Evolutionary conservation across 2,797 vertebrate species (phyloP).

Genomic region (Hoplostethus mediterraneus): DNA sequence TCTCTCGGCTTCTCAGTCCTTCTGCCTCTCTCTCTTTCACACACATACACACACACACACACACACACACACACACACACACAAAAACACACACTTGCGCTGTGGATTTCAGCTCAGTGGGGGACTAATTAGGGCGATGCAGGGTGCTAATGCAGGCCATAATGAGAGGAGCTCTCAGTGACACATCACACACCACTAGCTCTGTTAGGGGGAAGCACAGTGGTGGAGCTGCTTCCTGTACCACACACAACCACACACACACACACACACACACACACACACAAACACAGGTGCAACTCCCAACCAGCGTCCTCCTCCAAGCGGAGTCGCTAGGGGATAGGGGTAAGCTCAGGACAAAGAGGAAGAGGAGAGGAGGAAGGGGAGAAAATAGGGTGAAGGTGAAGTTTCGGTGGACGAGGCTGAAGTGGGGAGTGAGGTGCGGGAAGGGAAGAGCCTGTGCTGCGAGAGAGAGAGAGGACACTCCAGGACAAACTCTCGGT

Average conservation of each 20-base stretch:
- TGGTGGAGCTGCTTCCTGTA: conserved; percentile 50
- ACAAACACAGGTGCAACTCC: conserved; percentile 55
- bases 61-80: conserved; percentile 40
- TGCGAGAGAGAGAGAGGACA: conserved; percentile 29
- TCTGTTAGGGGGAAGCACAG: conserved; percentile 42
- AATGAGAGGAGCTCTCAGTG: conserved; percentile 79
- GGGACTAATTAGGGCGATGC: conserved; percentile 84
- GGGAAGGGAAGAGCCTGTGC: conserved; percentile 11
- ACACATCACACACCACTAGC: conserved; percentile 69
- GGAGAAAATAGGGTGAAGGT: background rate
- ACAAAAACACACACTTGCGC: conserved; percentile 42
- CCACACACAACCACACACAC: conserved; percentile 41
- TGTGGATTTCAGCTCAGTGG: conserved; percentile 73
- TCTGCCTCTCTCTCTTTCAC: background rate
- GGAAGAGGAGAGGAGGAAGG: conserved; percentile 10
- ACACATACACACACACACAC: conserved; percentile 20
- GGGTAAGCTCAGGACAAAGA: conserved; percentile 33
- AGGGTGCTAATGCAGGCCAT: conserved; percentile 84
- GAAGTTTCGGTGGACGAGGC: background rate
- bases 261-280: conserved; percentile 3
- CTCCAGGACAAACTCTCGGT: conserved; percentile 45
- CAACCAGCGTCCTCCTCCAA: conserved; percentile 18
- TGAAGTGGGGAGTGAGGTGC: background rate
- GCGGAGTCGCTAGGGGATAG: conserved; percentile 50
- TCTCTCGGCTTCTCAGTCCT: conserved; percentile 35